Conservation (phyloP, 2,113 vertebrate genomes). For the Lampris megalopsis region DNA sequence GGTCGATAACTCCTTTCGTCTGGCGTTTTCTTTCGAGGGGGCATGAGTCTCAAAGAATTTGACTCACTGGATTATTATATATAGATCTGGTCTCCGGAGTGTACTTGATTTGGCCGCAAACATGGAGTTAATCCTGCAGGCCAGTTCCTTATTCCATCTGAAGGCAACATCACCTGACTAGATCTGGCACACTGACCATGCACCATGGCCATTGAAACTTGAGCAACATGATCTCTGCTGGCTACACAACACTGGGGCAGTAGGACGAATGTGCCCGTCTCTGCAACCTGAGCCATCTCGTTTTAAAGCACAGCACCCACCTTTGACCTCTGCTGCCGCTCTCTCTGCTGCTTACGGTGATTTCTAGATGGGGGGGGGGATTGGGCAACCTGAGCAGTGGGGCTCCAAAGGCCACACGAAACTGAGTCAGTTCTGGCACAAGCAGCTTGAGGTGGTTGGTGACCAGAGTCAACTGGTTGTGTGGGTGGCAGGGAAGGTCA, state of each 20-base stretch:
- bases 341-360: constrained; percentile 39
- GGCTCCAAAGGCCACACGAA: constrained; percentile 17
- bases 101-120: neutral
- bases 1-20: no score
- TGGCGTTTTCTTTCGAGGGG: no score
- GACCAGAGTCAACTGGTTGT: constrained; percentile 25
- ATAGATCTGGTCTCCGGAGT: no score
- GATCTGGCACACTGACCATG: constrained; percentile 1
- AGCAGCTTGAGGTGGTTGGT: constrained; percentile 11
- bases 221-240: constrained; percentile 20
- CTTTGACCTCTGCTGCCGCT: constrained; percentile 47
- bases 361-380: constrained; percentile 45
- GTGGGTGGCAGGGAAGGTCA: constrained; percentile 5
- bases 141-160: neutral
- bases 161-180: neutral
- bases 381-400: constrained; percentile 47
- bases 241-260: constrained; percentile 60
- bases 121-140: neutral
- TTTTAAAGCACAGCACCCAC: constrained; percentile 27
- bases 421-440: constrained; percentile 44
- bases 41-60: no score
- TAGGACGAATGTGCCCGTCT: constrained; percentile 51
- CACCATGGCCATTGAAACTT: constrained; percentile 26
- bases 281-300: constrained; percentile 61
- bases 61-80: no score